These are phyloP conservation scores for Cavia porcellus DNA, from an alignment of 2,113 vertebrate genomes.

Conservation along the genomic window DNA sequence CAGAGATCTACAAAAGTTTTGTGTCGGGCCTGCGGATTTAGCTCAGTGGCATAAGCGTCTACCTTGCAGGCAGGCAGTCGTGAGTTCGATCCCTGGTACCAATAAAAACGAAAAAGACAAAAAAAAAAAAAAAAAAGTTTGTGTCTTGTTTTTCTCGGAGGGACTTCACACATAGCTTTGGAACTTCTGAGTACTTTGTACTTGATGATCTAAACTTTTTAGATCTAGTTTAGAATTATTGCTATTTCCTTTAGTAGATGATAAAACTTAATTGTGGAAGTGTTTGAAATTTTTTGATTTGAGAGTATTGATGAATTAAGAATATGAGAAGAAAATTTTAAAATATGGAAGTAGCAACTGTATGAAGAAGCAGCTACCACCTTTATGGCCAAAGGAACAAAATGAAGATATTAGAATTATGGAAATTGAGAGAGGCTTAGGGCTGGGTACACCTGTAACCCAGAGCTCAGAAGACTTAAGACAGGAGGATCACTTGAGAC, in stretches of 20 bases:
- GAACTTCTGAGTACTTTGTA: slow-evolving; percentile 12
- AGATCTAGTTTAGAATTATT: background rate
- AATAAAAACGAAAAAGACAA: too few relatives aligned
- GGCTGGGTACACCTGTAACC: background rate
- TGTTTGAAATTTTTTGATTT: slow-evolving; percentile 16
- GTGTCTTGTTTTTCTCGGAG: background rate
- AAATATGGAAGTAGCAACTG: background rate
- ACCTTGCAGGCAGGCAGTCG: too few relatives aligned
- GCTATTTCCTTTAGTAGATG: slow-evolving; percentile 26
- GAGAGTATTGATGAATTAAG: background rate
- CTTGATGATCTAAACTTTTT: background rate
- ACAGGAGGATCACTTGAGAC: background rate
- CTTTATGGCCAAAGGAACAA: background rate
- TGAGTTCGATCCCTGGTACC: too few relatives aligned
- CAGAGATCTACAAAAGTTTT: background rate
- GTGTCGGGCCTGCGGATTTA: too few relatives aligned
- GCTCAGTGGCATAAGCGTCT: too few relatives aligned
- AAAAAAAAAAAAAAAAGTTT: background rate
- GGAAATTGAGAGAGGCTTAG: background rate
- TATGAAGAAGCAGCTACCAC: background rate
- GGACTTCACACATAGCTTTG: slow-evolving; percentile 14
- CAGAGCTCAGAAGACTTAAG: background rate
- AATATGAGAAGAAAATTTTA: background rate
- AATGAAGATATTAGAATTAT: background rate
- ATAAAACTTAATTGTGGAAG: background rate